Conservation (phyloP, 2,888 invertebrate species). For the Fissipunctia ypsillon region DNA sequence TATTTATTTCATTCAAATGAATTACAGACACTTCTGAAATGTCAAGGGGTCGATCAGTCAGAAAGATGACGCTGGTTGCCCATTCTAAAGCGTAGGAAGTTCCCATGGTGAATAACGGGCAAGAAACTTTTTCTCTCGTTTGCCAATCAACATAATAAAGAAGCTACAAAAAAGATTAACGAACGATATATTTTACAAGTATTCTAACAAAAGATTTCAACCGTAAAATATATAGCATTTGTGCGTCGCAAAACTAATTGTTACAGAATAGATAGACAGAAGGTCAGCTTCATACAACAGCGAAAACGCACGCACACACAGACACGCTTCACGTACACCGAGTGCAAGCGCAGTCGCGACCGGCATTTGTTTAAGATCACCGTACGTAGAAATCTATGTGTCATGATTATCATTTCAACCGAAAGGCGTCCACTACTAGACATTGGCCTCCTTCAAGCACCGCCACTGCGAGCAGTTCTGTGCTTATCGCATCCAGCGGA, state of each 20-base stretch:
- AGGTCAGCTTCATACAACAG: neutral
- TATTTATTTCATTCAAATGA: too few relatives aligned
- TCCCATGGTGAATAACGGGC: neutral
- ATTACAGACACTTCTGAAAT: neutral
- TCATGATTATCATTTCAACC: too few relatives aligned
- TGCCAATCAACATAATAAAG: neutral
- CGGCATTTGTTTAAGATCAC: neutral
- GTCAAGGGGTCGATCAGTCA: neutral
- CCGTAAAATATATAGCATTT: slow-evolving; percentile 4
- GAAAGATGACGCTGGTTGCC: too few relatives aligned
- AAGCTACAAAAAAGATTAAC: neutral
- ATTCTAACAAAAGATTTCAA: slow-evolving; percentile 29
- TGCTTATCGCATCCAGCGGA: too few relatives aligned
- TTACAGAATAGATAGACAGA: neutral
- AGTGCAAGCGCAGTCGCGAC: neutral
- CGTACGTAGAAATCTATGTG: neutral
- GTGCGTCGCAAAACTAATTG: neutral
- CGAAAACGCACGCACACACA: neutral
- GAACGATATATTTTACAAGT: neutral
- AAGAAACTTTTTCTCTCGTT: neutral
- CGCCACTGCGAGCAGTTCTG: too few relatives aligned
- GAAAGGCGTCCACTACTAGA: too few relatives aligned
- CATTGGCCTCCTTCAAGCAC: too few relatives aligned
- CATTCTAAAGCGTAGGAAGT: neutral
- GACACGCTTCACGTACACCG: neutral